These are phyloP conservation scores for Emydoidea blandingii DNA, from an alignment of 2,797 vertebrate species.

Conservation along the genomic window DNA sequence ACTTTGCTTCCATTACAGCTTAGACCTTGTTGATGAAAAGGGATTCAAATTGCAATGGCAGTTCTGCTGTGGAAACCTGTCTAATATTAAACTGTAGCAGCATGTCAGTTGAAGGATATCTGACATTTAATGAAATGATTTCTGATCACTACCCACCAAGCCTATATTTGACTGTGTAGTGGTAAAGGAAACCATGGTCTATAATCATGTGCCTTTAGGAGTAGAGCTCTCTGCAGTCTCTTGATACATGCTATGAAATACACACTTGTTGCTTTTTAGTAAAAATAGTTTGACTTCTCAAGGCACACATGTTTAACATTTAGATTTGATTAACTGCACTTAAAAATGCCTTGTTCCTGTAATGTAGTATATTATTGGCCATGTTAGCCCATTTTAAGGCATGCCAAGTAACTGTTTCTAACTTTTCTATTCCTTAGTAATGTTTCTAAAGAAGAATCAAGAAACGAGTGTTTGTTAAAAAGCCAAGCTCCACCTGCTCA, in stretches of 20 bases:
- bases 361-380: neutral
- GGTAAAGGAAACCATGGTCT: neutral
- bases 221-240: neutral
- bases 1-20: neutral
- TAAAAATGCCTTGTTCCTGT: neutral
- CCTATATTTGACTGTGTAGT: neutral
- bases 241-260: neutral
- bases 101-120: neutral
- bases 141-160: neutral
- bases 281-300: neutral
- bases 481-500: neutral
- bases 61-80: neutral
- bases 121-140: neutral
- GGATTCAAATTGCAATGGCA: neutral
- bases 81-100: neutral
- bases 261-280: neutral
- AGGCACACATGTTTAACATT: neutral
- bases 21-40: neutral
- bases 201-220: neutral
- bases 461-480: neutral
- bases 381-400: neutral
- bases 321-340: neutral
- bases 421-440: slow-evolving; percentile 29
- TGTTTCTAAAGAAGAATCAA: slow-evolving; percentile 5
- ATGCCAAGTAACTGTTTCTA: neutral